These are phyloP conservation scores for Prionailurus viverrinus DNA, from an alignment of 2,113 vertebrate genomes.

Conservation along the genomic window DNA sequence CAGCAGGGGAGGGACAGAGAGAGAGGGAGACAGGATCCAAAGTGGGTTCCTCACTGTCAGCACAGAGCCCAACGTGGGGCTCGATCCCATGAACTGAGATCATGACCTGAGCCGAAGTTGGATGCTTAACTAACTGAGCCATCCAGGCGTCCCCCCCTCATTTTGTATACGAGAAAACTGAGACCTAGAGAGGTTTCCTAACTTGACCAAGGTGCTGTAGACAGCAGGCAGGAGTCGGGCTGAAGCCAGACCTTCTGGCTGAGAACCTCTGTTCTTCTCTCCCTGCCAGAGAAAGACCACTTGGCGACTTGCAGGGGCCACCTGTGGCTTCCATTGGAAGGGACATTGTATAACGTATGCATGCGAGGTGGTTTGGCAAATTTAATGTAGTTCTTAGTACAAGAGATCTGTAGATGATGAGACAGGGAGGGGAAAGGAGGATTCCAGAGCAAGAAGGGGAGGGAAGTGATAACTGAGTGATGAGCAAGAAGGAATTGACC, in stretches of 20 bases:
- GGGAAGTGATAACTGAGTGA: too few relatives aligned
- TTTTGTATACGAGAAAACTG: neutral
- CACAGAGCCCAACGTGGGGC: too few relatives aligned
- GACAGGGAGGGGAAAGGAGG: too few relatives aligned
- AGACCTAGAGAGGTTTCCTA: neutral
- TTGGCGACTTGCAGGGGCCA: too few relatives aligned
- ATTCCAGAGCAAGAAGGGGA: neutral
- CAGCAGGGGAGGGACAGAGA: too few relatives aligned
- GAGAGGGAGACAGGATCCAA: too few relatives aligned
- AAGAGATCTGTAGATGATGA: neutral
- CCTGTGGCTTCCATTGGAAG: neutral
- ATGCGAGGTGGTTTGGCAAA: neutral
- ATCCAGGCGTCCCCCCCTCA: neutral
- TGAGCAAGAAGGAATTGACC: neutral
- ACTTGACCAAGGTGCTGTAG: neutral
- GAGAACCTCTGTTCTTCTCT: neutral
- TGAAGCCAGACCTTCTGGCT: neutral
- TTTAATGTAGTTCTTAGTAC: neutral
- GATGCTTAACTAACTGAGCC: too few relatives aligned
- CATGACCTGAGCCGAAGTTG: too few relatives aligned
- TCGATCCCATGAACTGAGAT: too few relatives aligned
- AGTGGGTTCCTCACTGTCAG: too few relatives aligned
- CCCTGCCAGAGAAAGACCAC: neutral
- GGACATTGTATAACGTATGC: fast-evolving
- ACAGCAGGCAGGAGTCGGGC: neutral